phyloP scores from a whole-genome alignment of 2,113 vertebrate genomes.

The Xenopus tropicalis region UCB_Xtro_10.0 CM004443.2:183878001-183878500 shows the following conservation, averaged over 20 bases:
- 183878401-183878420: not conserved
- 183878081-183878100: slow-evolving; percentile 28
- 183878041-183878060: slow-evolving; percentile 30
- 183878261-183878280: not conserved
- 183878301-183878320: not conserved
- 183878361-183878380: not conserved
- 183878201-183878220: slow-evolving; percentile 3
- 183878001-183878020: slow-evolving; percentile 18
- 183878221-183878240: not conserved
- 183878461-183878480: not conserved
- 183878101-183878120: not conserved
- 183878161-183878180: slow-evolving; percentile 29
- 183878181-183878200: slow-evolving; percentile 7
- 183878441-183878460: not conserved
- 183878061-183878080: slow-evolving; percentile 9
- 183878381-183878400: too few species aligned
- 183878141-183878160: not conserved
- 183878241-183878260: not conserved
- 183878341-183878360: not conserved
- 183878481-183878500: too few species aligned
- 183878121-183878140: not conserved
- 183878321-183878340: not conserved
- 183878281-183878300: slow-evolving; percentile 5
- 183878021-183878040: slow-evolving; percentile 7
- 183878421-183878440: not conserved